Base-by-base conservation (phyloP, 2,113 vertebrate species). In the Pao palembangensis region DNA sequence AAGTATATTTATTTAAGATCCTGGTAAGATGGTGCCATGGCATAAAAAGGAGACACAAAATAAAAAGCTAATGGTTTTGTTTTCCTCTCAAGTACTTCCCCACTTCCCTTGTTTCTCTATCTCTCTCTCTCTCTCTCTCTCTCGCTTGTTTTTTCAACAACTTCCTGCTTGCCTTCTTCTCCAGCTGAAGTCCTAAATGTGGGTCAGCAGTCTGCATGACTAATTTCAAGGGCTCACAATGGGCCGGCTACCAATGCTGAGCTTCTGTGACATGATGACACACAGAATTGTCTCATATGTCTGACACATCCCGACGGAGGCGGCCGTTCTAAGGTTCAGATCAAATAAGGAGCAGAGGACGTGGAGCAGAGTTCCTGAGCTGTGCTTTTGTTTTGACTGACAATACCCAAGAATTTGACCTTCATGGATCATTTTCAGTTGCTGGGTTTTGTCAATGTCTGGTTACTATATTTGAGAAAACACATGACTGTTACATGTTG, bases 151-250 rank as follows among this genome's bases (percentile, higher is more conserved):
- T 65, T 59, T 77, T 75, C 75, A 41, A 79, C 56, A 68, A 81
- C 79, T 79, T 85, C 77, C 81, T 69, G 55, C 50, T 82, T 82
- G 58, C 55, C 28, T 65, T 81, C 59, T 65, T 21, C 68, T 54
- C 56, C 61, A 67, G 67, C 60, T 61, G 51, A 81, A 69, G 65
- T 80, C 68, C 67, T 58, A 67, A 85, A 85, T 84, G 85, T 85
- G 73, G 83, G 81, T 85, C 85, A 84, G 55, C 44, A 64, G 75
- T n/a, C 65, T 69, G 74, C 59, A 71, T 76, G 78, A 74, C 78
- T 81, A 69, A 82, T 77, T 75, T 61, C 61, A 62, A 61, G 28
- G 55, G 52, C 55, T 81, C 61, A 64, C 61, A 47, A 49, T 62
- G 42, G 63, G 62, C 43, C 5, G 16, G 34, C 25, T 71, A 64